These are phyloP conservation scores for Hydrozoanthus gracilis DNA, from an alignment of 92 coral and sea anemone species.

Conservation along the genomic window DNA sequence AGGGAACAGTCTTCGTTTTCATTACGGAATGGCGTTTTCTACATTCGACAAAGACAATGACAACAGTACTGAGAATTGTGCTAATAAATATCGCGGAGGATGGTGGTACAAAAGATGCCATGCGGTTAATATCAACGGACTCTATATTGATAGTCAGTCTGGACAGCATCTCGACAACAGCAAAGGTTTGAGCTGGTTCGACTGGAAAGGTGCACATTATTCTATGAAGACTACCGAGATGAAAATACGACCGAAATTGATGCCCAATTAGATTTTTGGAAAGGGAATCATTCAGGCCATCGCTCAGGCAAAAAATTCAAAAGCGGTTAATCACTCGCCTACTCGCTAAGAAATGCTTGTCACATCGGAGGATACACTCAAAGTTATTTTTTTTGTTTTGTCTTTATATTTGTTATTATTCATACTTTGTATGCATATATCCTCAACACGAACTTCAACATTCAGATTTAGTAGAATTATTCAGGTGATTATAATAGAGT, in stretches of 20 bases:
- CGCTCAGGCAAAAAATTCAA: no score
- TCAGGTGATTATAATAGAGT: no score
- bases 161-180: neutral
- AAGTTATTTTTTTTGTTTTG: no score
- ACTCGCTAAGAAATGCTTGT: no score
- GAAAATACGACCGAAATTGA: constrained; percentile 18
- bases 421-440: no score
- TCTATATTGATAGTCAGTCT: neutral
- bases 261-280: no score
- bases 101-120: constrained; percentile 17
- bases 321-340: no score
- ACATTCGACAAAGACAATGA: constrained; percentile 2
- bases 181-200: neutral
- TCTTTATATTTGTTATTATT: no score
- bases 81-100: neutral
- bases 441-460: no score
- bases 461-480: no score
- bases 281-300: no score
- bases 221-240: constrained; percentile 24
- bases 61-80: neutral
- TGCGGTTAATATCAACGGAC: constrained; percentile 1
- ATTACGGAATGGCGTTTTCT: constrained; percentile 14
- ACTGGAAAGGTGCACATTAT: neutral
- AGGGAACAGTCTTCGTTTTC: neutral
- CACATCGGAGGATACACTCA: no score